Base-by-base conservation (phyloP, 2,113 vertebrate species). In the Piprites chloris region DNA sequence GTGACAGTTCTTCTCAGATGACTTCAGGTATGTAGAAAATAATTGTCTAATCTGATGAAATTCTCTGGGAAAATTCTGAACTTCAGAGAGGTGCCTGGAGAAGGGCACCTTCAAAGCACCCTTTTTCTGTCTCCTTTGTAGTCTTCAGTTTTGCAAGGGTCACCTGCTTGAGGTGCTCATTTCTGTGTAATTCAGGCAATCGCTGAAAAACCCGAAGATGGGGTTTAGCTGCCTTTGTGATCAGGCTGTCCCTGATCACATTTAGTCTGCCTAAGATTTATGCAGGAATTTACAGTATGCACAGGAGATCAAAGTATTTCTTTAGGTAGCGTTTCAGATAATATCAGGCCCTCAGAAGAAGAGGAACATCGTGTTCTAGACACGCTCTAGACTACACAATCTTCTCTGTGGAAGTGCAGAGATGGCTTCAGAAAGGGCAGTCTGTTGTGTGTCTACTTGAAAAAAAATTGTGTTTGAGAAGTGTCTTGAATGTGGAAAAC, bases 211-310 rank as follows among this genome's bases (percentile, higher is more conserved):
- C 19, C 39, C 53, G 62, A 65, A 62, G 44, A 23, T 24, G 24
- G 9, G 17, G 7, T 50, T 87, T 58, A 68, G 37, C 2, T 73
- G 14, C 11, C 33, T 79, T 90, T 86, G 47, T n/a, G n/a, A n/a
- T n/a, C n/a, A n/a, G 0, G 0, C 5, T 66, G 24, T 49, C 46
- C 49, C 10, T 73, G 63, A 52, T 30, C 20, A 56, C 23, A 41
- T 41, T 87, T 42, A 69, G 39, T 74, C 26, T 72, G 21, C 26
- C 47, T 63, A 81, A 67, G 35, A 74, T 14, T 16, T 50, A 59
- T 15, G n/a, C 5, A 63, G 18, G 14, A 78, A 52, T 59, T 87
- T 50, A n/a, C 14, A 59, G 9, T 30, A 61, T 9, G 7, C 44
- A 47, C 8, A 49, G 24, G 18, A 78, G 26, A 52, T 12, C 6